Evolutionary conservation across 2,113 vertebrate genomes (phyloP).

Genomic region (Naja naja): DNA sequence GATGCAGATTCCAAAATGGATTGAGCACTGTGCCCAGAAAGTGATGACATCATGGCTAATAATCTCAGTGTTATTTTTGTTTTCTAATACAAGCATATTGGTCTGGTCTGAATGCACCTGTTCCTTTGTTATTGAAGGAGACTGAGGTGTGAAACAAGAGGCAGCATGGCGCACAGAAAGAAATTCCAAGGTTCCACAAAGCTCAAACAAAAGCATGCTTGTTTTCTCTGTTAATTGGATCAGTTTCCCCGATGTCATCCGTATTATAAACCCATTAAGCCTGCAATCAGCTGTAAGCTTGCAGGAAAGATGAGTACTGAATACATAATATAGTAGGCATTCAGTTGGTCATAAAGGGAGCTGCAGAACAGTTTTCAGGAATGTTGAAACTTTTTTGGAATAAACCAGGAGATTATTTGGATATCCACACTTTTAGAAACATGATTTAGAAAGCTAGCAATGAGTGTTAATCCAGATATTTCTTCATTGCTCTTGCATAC

Average conservation of each 20-base stretch:
- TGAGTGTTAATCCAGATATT: neutral
- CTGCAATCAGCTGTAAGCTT: conserved; percentile 10
- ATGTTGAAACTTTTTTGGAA: neutral
- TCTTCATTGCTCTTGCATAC: neutral
- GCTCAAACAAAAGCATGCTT: neutral
- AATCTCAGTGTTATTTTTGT: neutral
- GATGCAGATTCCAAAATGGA: neutral
- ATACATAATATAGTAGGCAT: conserved; percentile 4
- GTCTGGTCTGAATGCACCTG: neutral
- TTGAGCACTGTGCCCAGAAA: neutral
- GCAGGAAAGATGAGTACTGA: neutral
- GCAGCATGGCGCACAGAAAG: neutral
- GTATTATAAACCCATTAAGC: conserved; percentile 25
- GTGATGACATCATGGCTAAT: neutral
- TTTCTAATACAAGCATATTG: neutral
- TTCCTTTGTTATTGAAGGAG: neutral
- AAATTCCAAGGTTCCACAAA: neutral
- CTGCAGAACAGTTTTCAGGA: neutral
- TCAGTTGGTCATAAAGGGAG: neutral
- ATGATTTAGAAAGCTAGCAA: neutral
- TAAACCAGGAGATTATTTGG: neutral
- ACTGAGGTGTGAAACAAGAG: neutral
- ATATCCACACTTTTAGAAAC: neutral
- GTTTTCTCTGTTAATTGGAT: conserved; percentile 33
- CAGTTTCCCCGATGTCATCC: conserved; percentile 23